These are phyloP conservation scores for Sminthopsis crassicaudata DNA, from an alignment of 2,113 vertebrate species.

Conservation along the genomic window DNA sequence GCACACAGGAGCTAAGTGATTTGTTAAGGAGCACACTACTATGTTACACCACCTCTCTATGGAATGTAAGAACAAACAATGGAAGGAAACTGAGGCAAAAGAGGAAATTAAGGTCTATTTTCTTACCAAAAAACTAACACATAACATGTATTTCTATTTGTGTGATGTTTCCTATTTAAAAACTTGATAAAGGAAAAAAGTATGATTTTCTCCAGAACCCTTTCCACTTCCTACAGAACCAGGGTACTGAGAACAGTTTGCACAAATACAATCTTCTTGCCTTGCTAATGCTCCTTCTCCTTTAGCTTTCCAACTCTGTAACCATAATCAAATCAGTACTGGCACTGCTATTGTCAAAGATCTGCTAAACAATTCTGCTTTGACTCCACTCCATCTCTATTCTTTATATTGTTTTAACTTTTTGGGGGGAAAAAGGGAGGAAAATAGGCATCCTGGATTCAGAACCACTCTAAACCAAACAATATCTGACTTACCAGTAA, in stretches of 20 bases:
- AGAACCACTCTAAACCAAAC: neutral
- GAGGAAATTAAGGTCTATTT: neutral
- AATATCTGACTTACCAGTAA: neutral
- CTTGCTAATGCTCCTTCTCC: neutral
- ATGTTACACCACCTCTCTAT: neutral
- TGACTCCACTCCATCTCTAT: neutral
- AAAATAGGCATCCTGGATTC: neutral
- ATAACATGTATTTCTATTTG: neutral
- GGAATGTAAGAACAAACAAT: neutral
- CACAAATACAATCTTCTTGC: neutral
- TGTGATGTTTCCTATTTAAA: neutral
- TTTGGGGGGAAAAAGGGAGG: neutral
- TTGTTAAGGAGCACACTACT: neutral
- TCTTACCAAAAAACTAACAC: neutral
- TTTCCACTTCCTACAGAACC: neutral
- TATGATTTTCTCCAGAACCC: neutral
- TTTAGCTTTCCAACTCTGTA: neutral
- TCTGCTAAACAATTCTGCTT: neutral
- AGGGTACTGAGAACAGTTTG: neutral
- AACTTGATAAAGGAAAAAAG: neutral
- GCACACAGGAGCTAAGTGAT: neutral
- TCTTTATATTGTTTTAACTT: conserved; percentile 3
- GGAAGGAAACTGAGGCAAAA: neutral
- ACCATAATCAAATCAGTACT: neutral
- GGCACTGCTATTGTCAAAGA: neutral